Conservation (phyloP, 2,797 vertebrate species). For the Enteromius viviparus region DNA sequence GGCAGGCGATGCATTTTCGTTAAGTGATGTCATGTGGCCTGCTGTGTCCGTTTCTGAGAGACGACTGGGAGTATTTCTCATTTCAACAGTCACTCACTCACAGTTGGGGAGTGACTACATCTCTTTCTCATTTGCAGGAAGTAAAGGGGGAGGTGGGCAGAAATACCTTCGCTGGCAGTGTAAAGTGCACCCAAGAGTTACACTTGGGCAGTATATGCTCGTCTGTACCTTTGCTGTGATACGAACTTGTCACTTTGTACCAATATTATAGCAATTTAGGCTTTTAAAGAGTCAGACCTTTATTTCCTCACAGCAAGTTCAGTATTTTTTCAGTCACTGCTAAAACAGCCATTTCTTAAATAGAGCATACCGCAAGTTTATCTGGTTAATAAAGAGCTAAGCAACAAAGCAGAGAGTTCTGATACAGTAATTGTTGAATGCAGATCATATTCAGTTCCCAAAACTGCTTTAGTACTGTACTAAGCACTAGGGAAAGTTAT, state of each 20-base stretch:
- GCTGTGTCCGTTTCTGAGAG: conserved; percentile 72
- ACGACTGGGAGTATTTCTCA: conserved; percentile 70
- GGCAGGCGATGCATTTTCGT: conserved; percentile 77
- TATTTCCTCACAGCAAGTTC: conserved; percentile 59
- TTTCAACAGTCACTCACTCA: conserved; percentile 69
- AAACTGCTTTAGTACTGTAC: not conserved
- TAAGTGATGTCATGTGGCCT: conserved; percentile 79
- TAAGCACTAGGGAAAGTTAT: not conserved
- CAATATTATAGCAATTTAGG: conserved; percentile 65
- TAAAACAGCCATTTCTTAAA: conserved; percentile 57
- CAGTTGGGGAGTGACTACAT: conserved; percentile 69
- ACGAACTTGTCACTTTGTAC: conserved; percentile 52
- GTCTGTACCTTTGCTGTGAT: conserved; percentile 64
- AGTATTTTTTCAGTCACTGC: conserved; percentile 59
- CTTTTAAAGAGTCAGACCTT: conserved; percentile 58
- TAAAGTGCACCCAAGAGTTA: conserved; percentile 68
- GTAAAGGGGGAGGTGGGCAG: conserved; percentile 65
- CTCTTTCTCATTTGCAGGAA: conserved; percentile 75
- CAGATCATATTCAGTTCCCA: conserved; percentile 45
- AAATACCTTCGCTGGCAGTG: conserved; percentile 69
- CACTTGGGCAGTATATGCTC: conserved; percentile 62
- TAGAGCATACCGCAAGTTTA: conserved; percentile 56
- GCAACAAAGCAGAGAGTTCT: conserved; percentile 49
- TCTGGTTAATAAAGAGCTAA: not conserved
- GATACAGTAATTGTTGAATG: not conserved